phyloP scores from a whole-genome alignment of 30 jellyfish, hydroid and myxozoan genomes.

The Cassiopea andromeda region DNA sequence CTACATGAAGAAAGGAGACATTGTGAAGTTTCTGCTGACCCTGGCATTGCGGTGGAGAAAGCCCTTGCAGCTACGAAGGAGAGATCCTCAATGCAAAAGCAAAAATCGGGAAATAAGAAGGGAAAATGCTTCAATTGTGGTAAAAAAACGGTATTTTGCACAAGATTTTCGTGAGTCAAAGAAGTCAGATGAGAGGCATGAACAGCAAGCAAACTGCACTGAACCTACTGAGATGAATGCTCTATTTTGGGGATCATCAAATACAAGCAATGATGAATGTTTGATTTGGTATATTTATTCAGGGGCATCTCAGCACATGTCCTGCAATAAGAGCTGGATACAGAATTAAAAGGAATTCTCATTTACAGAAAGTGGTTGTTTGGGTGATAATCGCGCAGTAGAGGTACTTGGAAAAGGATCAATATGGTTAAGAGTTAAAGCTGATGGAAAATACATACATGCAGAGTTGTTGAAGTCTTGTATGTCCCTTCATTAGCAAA shows the following conservation, averaged over 20 bases:
- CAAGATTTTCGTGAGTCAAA: not conserved
- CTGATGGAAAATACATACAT: constrained; percentile 25
- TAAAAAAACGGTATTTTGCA: constrained; percentile 5
- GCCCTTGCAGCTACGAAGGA: not conserved
- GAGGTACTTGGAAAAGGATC: constrained; percentile 37
- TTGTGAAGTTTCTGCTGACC: not conserved
- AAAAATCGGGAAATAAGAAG: not conserved
- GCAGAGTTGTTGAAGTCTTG: constrained; percentile 15
- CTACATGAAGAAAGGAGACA: constrained; percentile 9
- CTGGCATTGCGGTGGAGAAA: not conserved
- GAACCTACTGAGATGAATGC: not conserved
- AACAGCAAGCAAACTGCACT: not conserved
- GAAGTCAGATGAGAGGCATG: not conserved
- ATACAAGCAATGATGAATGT: constrained; percentile 1
- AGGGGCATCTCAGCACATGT: constrained; percentile 67
- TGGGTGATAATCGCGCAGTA: constrained; percentile 32
- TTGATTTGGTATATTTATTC: constrained; percentile 27
- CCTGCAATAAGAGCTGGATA: constrained; percentile 11
- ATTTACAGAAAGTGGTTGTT: constrained; percentile 10
- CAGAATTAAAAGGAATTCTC: not conserved
- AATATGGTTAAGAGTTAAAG: constrained; percentile 1
- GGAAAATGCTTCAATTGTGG: constrained; percentile 21
- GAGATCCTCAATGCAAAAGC: not conserved
- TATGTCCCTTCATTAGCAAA: constrained; percentile 46
- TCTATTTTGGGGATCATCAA: constrained; percentile 34